Evolutionary conservation across 2,797 vertebrate genomes (phyloP), one percentile per base, ranked within the genome.

Genomic region (Clamator glandarius): DNA sequence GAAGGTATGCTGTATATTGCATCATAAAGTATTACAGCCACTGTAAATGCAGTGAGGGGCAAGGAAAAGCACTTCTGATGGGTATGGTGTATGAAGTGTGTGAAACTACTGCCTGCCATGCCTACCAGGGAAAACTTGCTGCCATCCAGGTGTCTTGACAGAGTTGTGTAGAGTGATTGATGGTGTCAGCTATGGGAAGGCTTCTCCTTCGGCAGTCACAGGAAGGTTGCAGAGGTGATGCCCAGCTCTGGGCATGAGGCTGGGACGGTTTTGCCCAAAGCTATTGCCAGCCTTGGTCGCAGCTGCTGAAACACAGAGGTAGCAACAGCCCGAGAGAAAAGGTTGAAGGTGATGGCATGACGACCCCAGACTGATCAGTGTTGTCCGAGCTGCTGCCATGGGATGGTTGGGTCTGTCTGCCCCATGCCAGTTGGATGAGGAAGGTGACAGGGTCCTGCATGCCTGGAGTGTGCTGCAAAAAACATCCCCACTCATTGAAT

Each of bases 21-120:
- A 85, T 83, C 90, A 80, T 95, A 92, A 95, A 95, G 73, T 52
- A 26, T 91, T 91, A 89, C 69, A 88, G 79, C 79, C 1, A 4
- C 84, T 69, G 64, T 85, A 88, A 92, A 61, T 52, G 84, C 62
- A n/a, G 82, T 0, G 18, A 36, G 66, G 82, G 79, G 73, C 76
- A 33, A 90, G 93, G 44, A 39, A 54, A 21, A 90, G 74, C 39
- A 2, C 66, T 89, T 87, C 64, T 92, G 92, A 80, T 5, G 54
- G 84, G 79, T 58, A 35, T 3, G 2, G 4, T 2, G 0, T 12
- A 21, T 6, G 59, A 84, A 77, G 81, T 17, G 5, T 33, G 74
- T 42, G 87, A 69, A 85, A 5, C 26, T 29, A 76, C 83, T 68
- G 87, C 83, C 76, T 86, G 66, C 73, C 1, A 1, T 91, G 84